Conservation (phyloP, 2,113 vertebrate genomes). For the Holacanthus passer region DNA sequence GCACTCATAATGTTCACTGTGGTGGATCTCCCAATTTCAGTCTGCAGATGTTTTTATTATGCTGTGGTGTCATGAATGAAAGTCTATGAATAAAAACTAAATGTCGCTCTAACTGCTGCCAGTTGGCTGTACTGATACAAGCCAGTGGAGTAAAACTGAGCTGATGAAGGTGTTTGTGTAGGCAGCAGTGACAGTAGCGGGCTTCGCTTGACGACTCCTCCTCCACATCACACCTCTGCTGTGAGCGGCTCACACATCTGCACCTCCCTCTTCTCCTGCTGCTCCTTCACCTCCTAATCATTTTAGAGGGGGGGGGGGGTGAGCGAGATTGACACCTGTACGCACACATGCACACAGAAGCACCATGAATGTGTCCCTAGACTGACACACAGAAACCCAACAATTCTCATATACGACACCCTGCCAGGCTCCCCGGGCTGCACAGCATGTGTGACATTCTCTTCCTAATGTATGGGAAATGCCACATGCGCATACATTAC, state of each 20-base stretch:
- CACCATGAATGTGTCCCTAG: not conserved
- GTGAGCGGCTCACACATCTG: slow-evolving; percentile 35
- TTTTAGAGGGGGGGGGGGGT: slow-evolving; percentile 26
- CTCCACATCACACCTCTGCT: slow-evolving; percentile 43
- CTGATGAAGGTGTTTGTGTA: slow-evolving; percentile 21
- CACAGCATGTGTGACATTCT: slow-evolving; percentile 66
- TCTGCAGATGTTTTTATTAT: not conserved
- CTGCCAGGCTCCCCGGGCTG: slow-evolving; percentile 37
- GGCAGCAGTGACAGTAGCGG: slow-evolving; percentile 24
- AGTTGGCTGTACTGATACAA: not conserved
- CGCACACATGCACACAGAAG: not conserved
- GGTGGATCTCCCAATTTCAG: not conserved
- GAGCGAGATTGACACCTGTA: slow-evolving; percentile 19
- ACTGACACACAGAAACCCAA: not conserved
- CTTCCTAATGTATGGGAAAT: slow-evolving; percentile 68
- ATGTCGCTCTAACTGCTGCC: not conserved
- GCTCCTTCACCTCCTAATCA: slow-evolving; percentile 49
- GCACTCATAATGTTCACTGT: not conserved
- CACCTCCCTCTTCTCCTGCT: slow-evolving; percentile 29
- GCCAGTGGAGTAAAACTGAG: slow-evolving; percentile 1
- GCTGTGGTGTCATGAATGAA: not conserved
- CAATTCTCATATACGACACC: not conserved
- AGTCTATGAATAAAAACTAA: not conserved
- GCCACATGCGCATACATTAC: slow-evolving; percentile 64
- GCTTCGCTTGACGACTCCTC: slow-evolving; percentile 35